Base-by-base conservation (phyloP, 2,888 invertebrate species). In the Oxyscelio sp. region DNA sequence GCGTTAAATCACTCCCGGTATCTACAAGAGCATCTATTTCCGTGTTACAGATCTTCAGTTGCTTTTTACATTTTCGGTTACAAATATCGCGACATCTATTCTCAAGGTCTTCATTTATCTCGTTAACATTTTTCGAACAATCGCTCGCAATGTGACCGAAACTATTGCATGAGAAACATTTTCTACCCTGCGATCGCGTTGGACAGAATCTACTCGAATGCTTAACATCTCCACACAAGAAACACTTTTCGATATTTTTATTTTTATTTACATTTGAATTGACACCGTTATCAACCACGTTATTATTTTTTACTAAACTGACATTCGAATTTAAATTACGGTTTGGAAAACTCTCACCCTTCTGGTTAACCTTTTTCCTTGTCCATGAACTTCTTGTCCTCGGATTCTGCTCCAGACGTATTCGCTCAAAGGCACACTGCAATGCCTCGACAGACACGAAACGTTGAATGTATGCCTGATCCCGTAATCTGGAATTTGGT, bases 151-250 rank as follows among this genome's bases (percentile, higher is more conserved):
- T 38, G 34, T 59, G 59, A n/a, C 59, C 59, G 21, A 59, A 59
- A 6, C 15, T 19, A 1, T 22, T 22, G 38, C 59, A 59, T 8
- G 4, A 13, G 13, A 59, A 59, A 40, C 59, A 59, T 59, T 59
- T 59, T 9, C 24, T 21, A 13, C 63, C 63, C 22, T 87, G 80
- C 4, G 45, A 38, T n/a, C 80, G 79, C 8, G 68, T 34, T 9
- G 68, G 22, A 43, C 85, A 83, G 6, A n/a, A n/a, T 4, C 58
- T 38, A 5, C 17, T 5, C n/a, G n/a, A n/a, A 19, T 58, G 58
- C 1, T 17, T 58, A 2, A 9, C 17, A 15, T 15, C 17, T 15
- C 45, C 45, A 15, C 45, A 45, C 45, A 45, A 45, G n/a, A n/a
- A n/a, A n/a, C n/a, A n/a, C n/a, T n/a, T n/a, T n/a, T n/a, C n/a